A percentile compares a stretch with the other conserved stretches of the same genome.
phyloP scores from a whole-genome alignment of 1,140 invertebrate genomes.

The Drosophila tani region DNA sequence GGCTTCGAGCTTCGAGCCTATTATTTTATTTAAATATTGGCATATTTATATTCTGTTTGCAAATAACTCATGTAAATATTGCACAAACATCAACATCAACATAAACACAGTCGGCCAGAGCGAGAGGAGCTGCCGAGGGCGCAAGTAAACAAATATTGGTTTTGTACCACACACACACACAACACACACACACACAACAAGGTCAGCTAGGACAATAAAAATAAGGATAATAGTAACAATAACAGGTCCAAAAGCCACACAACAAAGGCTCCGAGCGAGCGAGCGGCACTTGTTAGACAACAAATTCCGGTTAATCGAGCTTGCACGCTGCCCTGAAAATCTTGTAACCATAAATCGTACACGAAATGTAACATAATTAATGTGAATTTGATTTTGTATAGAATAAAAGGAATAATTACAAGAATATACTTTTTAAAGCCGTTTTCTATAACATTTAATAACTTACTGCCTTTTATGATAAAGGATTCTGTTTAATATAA shows the following conservation, averaged over 20 bases:
- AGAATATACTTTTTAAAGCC: no score
- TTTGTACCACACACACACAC: constrained; percentile 11
- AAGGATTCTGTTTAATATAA: no score
- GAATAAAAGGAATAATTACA: no score
- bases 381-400: not conserved
- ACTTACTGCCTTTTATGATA: no score
- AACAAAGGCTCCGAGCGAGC: not conserved
- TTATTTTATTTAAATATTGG: constrained; percentile 39
- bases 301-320: constrained; percentile 11
- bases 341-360: constrained; percentile 19
- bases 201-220: constrained; percentile 24
- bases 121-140: constrained; percentile 7
- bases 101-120: constrained; percentile 3
- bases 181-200: not conserved
- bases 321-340: not conserved
- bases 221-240: constrained; percentile 32
- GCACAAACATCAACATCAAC: constrained; percentile 38
- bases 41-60: constrained; percentile 41
- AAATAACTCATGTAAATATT: constrained; percentile 58
- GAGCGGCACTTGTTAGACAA: constrained; percentile 12
- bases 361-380: constrained; percentile 28
- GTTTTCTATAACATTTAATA: no score
- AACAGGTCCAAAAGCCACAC: not conserved
- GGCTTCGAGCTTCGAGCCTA: constrained; percentile 4
- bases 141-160: constrained; percentile 23